Evolutionary conservation across 2,888 invertebrate species (phyloP), one percentile per base, ranked within the genome.

Genomic region (Dexiosoma caninum): DNA sequence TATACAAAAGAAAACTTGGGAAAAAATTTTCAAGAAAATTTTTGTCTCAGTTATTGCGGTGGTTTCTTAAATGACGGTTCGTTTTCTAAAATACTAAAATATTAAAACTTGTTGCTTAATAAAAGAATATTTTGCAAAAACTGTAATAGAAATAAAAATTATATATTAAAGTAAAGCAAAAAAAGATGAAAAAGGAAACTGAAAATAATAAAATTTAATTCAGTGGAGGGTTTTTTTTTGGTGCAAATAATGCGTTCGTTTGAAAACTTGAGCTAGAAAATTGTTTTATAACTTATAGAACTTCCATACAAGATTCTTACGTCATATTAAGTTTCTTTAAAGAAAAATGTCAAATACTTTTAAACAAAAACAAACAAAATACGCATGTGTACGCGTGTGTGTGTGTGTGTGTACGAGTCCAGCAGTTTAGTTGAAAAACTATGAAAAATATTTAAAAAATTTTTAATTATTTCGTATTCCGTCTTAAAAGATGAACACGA

Each of bases 1-100:
- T 35, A 10, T 49, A 37, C 64, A 49, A 10, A n/a, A 30, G 42
- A 37, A 37, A 62, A 35, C 16, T 4, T 46, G 32, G 49, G 55
- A 49, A 78, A 71, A 49, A 55, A 40, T 62, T 67, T 76, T 72
- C 35, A 69, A 51, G 46, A 27, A 64, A 66, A 81, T 51, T 77
- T 55, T 69, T 78, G 79, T 76, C 82, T 78, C 83, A 84, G 84
- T 84, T 82, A 78, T 80, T 78, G 82, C 83, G 83, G 81, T 79
- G 82, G 82, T 76, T 83, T 84, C 82, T 82, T 83, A 75, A 76
- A 80, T 80, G 78, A 55, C 84, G 83, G 84, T 84, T 83, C 83
- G 81, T 72, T 80, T 76, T 71, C 23, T 55, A 30, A 80, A 77
- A 51, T 40, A 72, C 53, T 57, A 14, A 57, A 42, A 40, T 74